Conservation (phyloP, 2,113 vertebrate species). For the Aepyceros melampus region DNA sequence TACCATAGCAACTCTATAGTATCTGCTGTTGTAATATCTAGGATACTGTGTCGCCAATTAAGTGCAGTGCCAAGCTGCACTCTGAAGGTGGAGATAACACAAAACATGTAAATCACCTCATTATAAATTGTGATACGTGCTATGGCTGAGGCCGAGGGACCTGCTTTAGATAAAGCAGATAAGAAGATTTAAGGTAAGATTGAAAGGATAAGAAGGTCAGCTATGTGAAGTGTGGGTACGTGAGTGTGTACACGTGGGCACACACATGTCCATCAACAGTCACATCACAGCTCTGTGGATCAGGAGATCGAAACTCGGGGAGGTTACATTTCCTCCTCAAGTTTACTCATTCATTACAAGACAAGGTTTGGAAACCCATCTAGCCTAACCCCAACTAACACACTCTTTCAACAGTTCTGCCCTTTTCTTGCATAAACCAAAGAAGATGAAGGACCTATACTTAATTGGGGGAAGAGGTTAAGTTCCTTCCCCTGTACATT, state of each 20-base stretch:
- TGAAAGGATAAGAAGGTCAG: neutral
- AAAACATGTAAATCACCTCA: neutral
- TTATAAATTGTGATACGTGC: neutral
- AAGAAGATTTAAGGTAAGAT: neutral
- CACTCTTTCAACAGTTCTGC: neutral
- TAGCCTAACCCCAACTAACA: neutral
- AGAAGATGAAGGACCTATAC: neutral
- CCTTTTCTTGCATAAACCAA: neutral
- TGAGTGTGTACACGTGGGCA: accelerated
- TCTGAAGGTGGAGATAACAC: neutral
- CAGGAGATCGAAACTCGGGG: neutral
- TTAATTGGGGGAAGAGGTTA: neutral
- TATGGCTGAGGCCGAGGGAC: neutral
- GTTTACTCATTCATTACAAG: neutral
- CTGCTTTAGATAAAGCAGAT: neutral
- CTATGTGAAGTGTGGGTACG: neutral
- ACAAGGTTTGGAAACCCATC: neutral
- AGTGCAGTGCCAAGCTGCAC: neutral
- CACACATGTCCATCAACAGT: neutral
- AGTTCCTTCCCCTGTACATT: neutral
- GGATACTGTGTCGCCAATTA: neutral
- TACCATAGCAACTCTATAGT: neutral
- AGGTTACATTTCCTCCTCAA: neutral
- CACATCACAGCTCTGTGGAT: neutral
- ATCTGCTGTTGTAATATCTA: neutral